Base-by-base conservation (phyloP, 2,888 invertebrate species). In the Lasioglossum pauxillum region DNA sequence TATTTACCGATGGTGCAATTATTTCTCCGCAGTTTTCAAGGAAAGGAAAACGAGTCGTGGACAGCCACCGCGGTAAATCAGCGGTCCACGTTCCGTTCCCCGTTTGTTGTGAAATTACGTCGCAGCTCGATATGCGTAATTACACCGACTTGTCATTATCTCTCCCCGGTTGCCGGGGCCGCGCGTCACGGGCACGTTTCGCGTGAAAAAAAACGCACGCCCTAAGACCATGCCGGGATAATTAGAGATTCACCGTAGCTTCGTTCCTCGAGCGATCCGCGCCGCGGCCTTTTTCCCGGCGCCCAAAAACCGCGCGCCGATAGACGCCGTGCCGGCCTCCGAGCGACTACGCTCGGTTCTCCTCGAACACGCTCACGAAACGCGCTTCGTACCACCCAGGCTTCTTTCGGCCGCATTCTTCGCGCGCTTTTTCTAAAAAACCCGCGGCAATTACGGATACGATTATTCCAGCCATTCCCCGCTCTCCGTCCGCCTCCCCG, bases 221-320 rank as follows among this genome's bases (percentile, higher is more conserved):
- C 75, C 57, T 78, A 69, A 74, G 82, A 78, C 79, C 71, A 80
- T 57, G 82, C 80, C 75, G 83, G 82, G 90, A 87, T 92, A 92
- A 92, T 92, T 92, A 92, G 89, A 91, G 90, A 92, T 92, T 92
- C 90, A 90, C 88, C 88, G 89, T 90, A 83, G 86, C 88, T 86
- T 72, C 75, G 41, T n/a, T 87, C 78, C 75, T 72, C 67, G 64
- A 19, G n/a, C 57, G 82, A 81, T 88, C 67, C 78, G 69, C 80
- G 44, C 31, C 35, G 75, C 73, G n/a, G 49, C 57, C 57, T 80
- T 79, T 78, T 72, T 67, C 71, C 44, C 23, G 12, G 31, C 53
- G 60, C 60, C 27, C 75, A 82, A 85, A 82, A 85, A 38, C 69
- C 19, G 10, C 44, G n/a, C 38, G 44, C 67, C 75, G 72, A 44